Percentiles rank a stretch among this genome's conserved stretches.
Conservation (phyloP, 2,113 vertebrate genomes). For the Pitta sordida region DNA sequence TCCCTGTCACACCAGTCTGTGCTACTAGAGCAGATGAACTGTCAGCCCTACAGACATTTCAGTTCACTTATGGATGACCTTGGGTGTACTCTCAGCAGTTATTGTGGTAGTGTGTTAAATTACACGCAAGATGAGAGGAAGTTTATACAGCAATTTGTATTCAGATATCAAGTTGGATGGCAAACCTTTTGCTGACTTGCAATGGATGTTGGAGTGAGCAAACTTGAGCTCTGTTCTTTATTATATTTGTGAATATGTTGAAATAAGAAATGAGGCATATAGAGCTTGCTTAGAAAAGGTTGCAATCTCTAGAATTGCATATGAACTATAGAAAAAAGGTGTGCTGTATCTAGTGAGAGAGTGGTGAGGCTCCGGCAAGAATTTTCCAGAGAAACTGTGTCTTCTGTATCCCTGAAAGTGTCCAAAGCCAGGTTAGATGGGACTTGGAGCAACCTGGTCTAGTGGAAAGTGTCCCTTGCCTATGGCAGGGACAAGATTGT, state of each 20-base stretch:
- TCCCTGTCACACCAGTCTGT: rapidly evolving
- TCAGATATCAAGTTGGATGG: neutral
- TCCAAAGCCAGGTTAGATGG: neutral
- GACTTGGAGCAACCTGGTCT: rapidly evolving
- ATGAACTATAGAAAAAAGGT: neutral
- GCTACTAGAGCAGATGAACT: rapidly evolving
- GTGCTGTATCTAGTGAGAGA: too few species aligned
- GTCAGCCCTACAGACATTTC: neutral
- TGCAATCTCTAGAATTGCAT: rapidly evolving
- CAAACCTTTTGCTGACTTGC: neutral
- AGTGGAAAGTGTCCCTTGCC: neutral
- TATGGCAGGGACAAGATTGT: too few species aligned
- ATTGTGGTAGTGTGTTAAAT: neutral
- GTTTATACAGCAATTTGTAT: neutral
- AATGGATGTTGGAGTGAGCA: neutral
- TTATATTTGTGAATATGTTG: neutral
- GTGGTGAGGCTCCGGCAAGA: neutral
- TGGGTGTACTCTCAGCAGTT: neutral
- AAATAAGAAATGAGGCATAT: neutral
- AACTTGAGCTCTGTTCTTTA: neutral
- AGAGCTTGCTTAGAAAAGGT: neutral
- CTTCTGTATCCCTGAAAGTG: neutral
- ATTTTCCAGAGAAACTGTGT: rapidly evolving
- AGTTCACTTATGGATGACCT: neutral
- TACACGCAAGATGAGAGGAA: neutral